Evolutionary conservation across 2,113 vertebrate genomes (phyloP).

Genomic region (Sciurus niger): DNA sequence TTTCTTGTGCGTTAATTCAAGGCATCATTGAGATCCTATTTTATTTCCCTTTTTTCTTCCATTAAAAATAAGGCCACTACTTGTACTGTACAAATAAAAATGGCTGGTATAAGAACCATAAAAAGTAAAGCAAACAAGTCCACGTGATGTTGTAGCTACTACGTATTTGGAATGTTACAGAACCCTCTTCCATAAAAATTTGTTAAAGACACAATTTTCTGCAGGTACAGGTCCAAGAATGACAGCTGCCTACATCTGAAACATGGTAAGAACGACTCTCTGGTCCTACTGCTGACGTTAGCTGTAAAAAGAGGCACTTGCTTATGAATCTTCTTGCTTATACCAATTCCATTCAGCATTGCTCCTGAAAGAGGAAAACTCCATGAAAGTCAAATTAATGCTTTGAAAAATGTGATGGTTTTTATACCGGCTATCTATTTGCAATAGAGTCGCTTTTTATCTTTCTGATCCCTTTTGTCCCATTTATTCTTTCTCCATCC

Average conservation of each 20-base stretch:
- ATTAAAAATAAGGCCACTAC: conserved; percentile 72
- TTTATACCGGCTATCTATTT: conserved; percentile 88
- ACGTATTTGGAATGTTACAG: conserved; percentile 89
- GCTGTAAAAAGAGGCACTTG: conserved; percentile 81
- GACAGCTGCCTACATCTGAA: conserved; percentile 99
- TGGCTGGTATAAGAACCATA: conserved; percentile 89
- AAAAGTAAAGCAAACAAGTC: conserved; percentile 74
- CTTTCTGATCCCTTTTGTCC: conserved; percentile 47
- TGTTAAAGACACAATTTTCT: conserved; percentile 97
- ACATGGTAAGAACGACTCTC: conserved; percentile 97
- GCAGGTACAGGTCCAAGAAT: conserved; percentile 99
- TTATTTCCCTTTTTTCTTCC: conserved; percentile 47
- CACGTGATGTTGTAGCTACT: conserved; percentile 81
- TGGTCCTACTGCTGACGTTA: conserved; percentile 87
- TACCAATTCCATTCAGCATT: background rate
- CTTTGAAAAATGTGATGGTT: conserved; percentile 83
- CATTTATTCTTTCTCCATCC: background rate
- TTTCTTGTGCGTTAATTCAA: conserved; percentile 81
- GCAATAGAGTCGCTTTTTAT: conserved; percentile 41
- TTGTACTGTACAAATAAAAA: conserved; percentile 77
- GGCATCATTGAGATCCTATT: conserved; percentile 83
- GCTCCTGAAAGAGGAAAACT: background rate
- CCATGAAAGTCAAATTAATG: background rate
- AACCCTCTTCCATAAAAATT: conserved; percentile 87
- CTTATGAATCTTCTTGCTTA: conserved; percentile 68